Base-by-base conservation (phyloP, 2,113 vertebrate species). In the Xiphophorus couchianus region DNA sequence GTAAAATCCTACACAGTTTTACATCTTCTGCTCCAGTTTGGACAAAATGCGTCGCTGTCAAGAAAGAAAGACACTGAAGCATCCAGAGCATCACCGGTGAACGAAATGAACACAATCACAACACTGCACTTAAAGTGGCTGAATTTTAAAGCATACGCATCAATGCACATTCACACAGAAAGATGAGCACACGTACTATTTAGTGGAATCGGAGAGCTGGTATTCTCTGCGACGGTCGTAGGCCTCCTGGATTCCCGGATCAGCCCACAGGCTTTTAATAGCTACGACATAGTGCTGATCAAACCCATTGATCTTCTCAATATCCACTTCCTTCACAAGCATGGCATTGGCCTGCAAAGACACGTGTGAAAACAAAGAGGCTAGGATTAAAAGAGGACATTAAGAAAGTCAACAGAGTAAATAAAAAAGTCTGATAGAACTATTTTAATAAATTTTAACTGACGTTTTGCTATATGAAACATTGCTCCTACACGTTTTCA, bases 181-280 rank as follows among this genome's bases (percentile, higher is more conserved):
- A 76, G 35, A 9, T 44, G 25, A 3, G 74, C 17, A 80, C 42
- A 93, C 96, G 90, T 92, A 97, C 96, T 97, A 97, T 86, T 94
- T 91, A 0, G 97, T 95, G 0, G 96, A 98, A 86, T 98, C 96
- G 0, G 96, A 95, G 64, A 98, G 95, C 79, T 97, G 96, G 88
- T 96, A 98, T 78, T 97, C 96, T 8, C 96, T 84, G 81, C 97
- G 93, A 25, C 96, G 93, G 83, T 96, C 96, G 0, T 97, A 98
- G 69, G 96, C 95, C 74, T 95, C 92, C 65, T 88, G 94, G 85
- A 97, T 92, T 37, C 96, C 96, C 0, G 93, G 86, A 67, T 98
- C 97, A 0, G 88, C 69, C 97, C 97, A 98, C 82, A 98, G 88
- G 62, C 62, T 88, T 86, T 94, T 94, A 70, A 98, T 90, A 82